Percentiles rank a stretch among this genome's conserved stretches.
These are phyloP conservation scores for Enteromius anoplus DNA, from an alignment of 2,797 vertebrate genomes.

Conservation along the genomic window DNA sequence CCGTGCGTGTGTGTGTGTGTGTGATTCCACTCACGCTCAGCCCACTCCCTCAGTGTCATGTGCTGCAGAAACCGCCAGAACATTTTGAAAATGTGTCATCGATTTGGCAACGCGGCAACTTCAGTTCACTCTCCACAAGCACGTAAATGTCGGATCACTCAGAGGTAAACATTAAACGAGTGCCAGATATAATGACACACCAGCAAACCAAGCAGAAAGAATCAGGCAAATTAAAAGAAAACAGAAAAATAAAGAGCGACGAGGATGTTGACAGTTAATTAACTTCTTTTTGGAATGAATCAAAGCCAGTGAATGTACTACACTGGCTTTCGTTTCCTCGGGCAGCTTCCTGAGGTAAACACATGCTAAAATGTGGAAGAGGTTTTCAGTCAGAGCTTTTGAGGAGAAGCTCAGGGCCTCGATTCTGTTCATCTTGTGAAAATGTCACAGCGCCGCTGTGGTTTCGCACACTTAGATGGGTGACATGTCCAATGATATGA, in stretches of 20 bases:
- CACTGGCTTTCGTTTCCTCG: slow-evolving; percentile 51
- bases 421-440: slow-evolving; percentile 42
- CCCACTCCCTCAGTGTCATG: slow-evolving; percentile 55
- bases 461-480: slow-evolving; percentile 50
- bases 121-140: slow-evolving; percentile 53
- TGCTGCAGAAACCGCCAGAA: slow-evolving; percentile 56
- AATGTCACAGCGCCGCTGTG: slow-evolving; percentile 30
- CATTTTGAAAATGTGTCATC: slow-evolving; percentile 56
- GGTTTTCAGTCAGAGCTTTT: slow-evolving; percentile 18
- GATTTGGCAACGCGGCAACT: slow-evolving; percentile 54
- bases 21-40: slow-evolving; percentile 40
- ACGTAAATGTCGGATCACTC: slow-evolving; percentile 59
- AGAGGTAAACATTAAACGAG: slow-evolving; percentile 57
- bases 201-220: slow-evolving; percentile 43
- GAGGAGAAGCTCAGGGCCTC: slow-evolving; percentile 26
- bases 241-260: slow-evolving; percentile 50
- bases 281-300: slow-evolving; percentile 56
- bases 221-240: slow-evolving; percentile 48
- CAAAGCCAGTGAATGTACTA: slow-evolving; percentile 60
- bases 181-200: slow-evolving; percentile 60
- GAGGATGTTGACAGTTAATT: slow-evolving; percentile 60
- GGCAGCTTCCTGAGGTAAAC: slow-evolving; percentile 52
- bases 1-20: slow-evolving; percentile 48
- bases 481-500: slow-evolving; percentile 51
- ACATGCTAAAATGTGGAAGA: slow-evolving; percentile 41